A percentile compares a stretch with the other conserved stretches of the same genome.
These are phyloP conservation scores for Nomada lathburiana DNA, from an alignment of 2,888 invertebrate species.

Conservation along the genomic window DNA sequence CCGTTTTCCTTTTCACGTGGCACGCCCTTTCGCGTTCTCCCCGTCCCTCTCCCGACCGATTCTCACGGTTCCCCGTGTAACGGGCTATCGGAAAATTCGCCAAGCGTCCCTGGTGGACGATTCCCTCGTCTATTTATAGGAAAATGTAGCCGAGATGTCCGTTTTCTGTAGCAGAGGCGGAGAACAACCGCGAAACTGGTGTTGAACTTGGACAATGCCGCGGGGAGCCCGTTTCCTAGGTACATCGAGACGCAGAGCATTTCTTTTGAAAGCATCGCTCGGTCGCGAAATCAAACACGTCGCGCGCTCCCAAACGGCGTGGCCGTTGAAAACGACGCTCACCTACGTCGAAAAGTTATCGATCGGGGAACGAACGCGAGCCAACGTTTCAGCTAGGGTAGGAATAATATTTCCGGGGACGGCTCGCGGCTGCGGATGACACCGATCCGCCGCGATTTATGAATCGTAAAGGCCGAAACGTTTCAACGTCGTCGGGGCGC, in stretches of 20 bases:
- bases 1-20: slow-evolving; percentile 46
- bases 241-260: slow-evolving; percentile 40
- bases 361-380: slow-evolving; percentile 13
- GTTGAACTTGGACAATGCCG: slow-evolving; percentile 32
- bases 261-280: not conserved
- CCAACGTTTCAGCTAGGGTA: not conserved
- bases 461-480: not conserved
- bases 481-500: not conserved
- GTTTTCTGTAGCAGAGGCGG: slow-evolving; percentile 5
- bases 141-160: not conserved
- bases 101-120: slow-evolving; percentile 34
- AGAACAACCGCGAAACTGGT: slow-evolving; percentile 33
- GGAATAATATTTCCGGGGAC: slow-evolving; percentile 3
- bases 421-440: not conserved
- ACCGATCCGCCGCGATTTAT: slow-evolving; percentile 3
- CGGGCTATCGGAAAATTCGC: slow-evolving; percentile 23
- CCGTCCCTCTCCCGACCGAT: too few species aligned
- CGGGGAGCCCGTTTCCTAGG: slow-evolving; percentile 40
- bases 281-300: not conserved
- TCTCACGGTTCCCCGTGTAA: not conserved
- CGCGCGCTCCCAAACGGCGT: not conserved
- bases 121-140: slow-evolving; percentile 27
- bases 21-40: slow-evolving; percentile 20
- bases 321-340: not conserved
- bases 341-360: slow-evolving; percentile 16